Base-by-base conservation (phyloP, 2,113 vertebrate genomes). In the Paracanthobrama guichenoti region DNA sequence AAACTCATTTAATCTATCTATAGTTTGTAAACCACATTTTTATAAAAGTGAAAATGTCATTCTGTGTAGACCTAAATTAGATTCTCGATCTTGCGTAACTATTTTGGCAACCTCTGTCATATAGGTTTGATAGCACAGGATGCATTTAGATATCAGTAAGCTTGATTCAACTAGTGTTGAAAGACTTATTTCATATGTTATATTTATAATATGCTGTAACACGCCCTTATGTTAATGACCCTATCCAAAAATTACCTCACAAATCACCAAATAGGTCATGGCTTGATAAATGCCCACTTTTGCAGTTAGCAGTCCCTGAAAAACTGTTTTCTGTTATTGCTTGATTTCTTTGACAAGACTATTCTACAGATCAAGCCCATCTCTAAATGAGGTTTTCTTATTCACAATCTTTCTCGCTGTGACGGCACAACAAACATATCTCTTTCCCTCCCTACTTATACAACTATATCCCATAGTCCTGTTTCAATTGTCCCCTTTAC, bases 351-450 rank as follows among this genome's bases (percentile, higher is more conserved):
- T 83, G n/a, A 76, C 50, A 26, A 87, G 55, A 84, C 66, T 80
- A 74, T 64, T 59, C 42, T 73, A 79, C n/a, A 57, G 50, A 53
- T 64, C 66, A 88, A 55, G 81, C 83, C 79, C 81, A 83, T 81
- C 86, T 87, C 86, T 91, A 88, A 69, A 66, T 48, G 59, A 73
- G 28, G 44, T 72, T 83, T 20, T 79, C 64, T 77, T n/a, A 69
- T 55, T 69, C 24, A n/a, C 64, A 79, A 87, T 82, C 86, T 88
- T 44, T 74, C 81, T 72, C 86, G 81, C 92, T 85, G 87, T 87
- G 85, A 90, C 89, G 91, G 92, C 93, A 93, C 92, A 90, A 87
- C 78, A 88, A 87, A 72, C 69, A 74, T 44, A 73, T 50, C 57
- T 28, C 57, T 62, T 85, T 90, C 78, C 89, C 85, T 81, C 80